Percentiles rank a stretch among this genome's conserved stretches.
Evolutionary conservation across 2,113 vertebrate genomes (phyloP).

Genomic region (Eubucco bourcierii): DNA sequence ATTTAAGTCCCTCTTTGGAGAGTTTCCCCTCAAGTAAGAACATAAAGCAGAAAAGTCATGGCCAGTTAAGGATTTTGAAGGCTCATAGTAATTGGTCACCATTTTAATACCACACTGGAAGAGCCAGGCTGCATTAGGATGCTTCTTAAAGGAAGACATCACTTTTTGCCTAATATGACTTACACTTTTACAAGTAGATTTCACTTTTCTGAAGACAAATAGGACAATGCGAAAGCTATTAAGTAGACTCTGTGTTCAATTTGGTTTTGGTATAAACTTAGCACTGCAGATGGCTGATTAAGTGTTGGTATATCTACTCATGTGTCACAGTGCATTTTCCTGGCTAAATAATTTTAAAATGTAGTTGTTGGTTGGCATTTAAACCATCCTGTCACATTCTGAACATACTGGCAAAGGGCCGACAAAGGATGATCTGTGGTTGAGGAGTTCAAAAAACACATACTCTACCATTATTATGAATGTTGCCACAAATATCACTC

Average conservation of each 20-base stretch:
- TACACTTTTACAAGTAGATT: background rate
- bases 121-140: background rate
- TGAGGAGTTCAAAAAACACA: background rate
- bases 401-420: background rate
- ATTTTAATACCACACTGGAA: background rate
- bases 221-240: background rate
- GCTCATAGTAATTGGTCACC: background rate
- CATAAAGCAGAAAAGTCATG: background rate
- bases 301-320: background rate
- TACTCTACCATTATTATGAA: background rate
- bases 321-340: background rate
- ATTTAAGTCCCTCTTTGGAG: background rate
- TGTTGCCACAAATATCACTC: background rate
- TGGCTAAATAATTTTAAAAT: background rate
- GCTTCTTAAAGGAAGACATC: background rate
- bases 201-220: background rate
- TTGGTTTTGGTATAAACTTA: background rate
- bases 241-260: background rate
- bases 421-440: background rate
- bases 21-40: background rate
- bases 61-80: background rate
- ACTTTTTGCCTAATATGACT: background rate
- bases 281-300: background rate
- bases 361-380: background rate
- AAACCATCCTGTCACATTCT: background rate